Evolutionary conservation across 2,888 invertebrate genomes (phyloP).

Genomic region (Masnerella sp.): DNA sequence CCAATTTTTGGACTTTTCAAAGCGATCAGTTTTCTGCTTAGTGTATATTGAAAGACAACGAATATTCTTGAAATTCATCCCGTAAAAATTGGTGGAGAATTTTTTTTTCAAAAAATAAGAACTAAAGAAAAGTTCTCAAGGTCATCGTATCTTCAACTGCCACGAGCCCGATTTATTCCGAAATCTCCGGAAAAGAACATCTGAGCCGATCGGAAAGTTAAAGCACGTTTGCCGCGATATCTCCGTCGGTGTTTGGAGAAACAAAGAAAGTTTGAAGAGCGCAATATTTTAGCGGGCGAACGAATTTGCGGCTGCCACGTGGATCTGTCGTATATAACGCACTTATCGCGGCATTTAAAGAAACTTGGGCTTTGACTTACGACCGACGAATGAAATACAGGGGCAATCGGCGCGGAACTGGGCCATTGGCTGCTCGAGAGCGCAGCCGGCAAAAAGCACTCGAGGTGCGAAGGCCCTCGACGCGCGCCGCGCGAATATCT

Average conservation of each 20-base stretch:
- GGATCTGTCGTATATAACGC: slow-evolving; percentile 53
- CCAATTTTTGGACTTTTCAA: no score
- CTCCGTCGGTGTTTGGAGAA: slow-evolving; percentile 33
- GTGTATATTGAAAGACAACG: no score
- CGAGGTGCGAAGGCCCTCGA: slow-evolving; percentile 31
- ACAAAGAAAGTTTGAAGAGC: slow-evolving; percentile 49
- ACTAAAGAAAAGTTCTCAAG: no score
- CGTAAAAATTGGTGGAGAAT: no score
- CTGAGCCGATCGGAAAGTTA: slow-evolving; percentile 47
- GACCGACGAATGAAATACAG: slow-evolving; percentile 43
- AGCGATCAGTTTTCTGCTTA: no score
- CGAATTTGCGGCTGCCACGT: slow-evolving; percentile 46
- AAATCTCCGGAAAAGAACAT: slow-evolving; percentile 42
- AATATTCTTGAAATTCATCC: no score
- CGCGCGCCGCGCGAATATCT: slow-evolving; percentile 32
- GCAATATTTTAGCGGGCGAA: slow-evolving; percentile 46
- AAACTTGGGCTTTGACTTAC: slow-evolving; percentile 48
- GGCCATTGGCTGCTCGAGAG: slow-evolving; percentile 41
- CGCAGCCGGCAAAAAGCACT: slow-evolving; percentile 44
- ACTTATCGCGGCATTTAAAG: slow-evolving; percentile 57
- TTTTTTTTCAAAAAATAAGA: no score
- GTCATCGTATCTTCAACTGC: no score
- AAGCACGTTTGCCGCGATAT: slow-evolving; percentile 49
- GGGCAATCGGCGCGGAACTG: slow-evolving; percentile 32
- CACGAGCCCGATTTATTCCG: no score